A percentile compares a stretch with the other conserved stretches of the same genome.
Conservation (phyloP, 2,888 invertebrate species). For the Agonopterix subpropinquella region DNA sequence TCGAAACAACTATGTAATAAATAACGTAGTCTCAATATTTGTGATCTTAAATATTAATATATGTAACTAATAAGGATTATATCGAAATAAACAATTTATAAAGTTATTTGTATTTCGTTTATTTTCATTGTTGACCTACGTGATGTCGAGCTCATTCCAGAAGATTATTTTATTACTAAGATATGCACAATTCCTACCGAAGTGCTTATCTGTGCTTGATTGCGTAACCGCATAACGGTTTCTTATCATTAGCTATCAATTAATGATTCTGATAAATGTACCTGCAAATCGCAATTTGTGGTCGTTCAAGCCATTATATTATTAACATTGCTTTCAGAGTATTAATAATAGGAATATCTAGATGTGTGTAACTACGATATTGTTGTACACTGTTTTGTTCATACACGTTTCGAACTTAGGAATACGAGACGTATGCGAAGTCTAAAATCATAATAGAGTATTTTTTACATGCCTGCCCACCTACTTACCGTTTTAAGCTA, state of each 20-base stretch:
- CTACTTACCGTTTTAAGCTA: no score
- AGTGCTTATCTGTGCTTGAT: conserved; percentile 19
- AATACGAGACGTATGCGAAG: no score
- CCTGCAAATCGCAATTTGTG: neutral
- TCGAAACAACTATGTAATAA: no score
- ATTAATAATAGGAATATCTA: no score
- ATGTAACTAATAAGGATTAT: no score
- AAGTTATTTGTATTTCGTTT: neutral
- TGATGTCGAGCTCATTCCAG: neutral
- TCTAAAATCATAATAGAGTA: no score
- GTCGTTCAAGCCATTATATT: no score
- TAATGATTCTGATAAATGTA: conserved; percentile 23
- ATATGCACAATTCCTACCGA: neutral
- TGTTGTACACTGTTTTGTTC: no score
- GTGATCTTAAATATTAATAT: neutral
- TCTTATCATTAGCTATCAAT: conserved; percentile 21
- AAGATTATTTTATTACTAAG: neutral
- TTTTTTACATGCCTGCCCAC: no score
- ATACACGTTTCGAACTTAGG: no score
- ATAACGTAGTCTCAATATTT: neutral
- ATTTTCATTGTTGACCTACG: neutral
- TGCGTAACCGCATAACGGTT: conserved; percentile 27
- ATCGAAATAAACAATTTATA: neutral
- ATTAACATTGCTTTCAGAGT: no score
- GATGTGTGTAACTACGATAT: no score